Percentiles rank a stretch among this genome's conserved stretches.
Conservation (phyloP, 1,140 invertebrate species). For the Scylla paramamosain region DNA sequence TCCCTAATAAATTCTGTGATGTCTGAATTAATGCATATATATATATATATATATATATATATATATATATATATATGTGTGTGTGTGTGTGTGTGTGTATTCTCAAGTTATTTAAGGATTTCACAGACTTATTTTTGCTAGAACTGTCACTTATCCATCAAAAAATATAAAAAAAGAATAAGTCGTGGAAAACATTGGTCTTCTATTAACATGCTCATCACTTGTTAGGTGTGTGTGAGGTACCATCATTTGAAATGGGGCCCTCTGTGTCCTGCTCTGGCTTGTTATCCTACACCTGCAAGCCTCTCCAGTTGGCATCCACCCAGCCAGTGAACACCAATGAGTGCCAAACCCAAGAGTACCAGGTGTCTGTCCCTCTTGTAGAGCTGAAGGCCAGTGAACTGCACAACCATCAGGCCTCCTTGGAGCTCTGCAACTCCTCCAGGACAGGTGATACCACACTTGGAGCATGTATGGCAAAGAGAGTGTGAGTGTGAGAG, state of each 20-base stretch:
- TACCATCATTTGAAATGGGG: slow-evolving; percentile 50
- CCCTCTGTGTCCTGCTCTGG: slow-evolving; percentile 57
- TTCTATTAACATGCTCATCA: not conserved
- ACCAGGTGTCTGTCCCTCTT: slow-evolving; percentile 44
- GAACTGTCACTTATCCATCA: too few relatives aligned
- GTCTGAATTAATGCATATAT: too few relatives aligned
- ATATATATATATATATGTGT: too few relatives aligned
- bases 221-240: slow-evolving; percentile 47
- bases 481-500: too few relatives aligned
- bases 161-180: too few relatives aligned
- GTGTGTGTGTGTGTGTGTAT: too few relatives aligned
- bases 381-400: slow-evolving; percentile 33
- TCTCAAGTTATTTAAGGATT: not conserved
- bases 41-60: too few relatives aligned
- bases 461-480: too few relatives aligned
- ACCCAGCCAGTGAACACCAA: not conserved
- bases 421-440: not conserved
- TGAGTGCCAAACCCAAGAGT: slow-evolving; percentile 9
- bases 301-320: not conserved
- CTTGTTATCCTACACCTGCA: slow-evolving; percentile 47
- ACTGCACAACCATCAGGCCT: not conserved
- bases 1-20: too few relatives aligned
- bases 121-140: too few relatives aligned
- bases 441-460: not conserved
- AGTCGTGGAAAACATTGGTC: not conserved